Conservation (phyloP, 2,113 vertebrate species). For the Corythoichthys intestinalis region DNA sequence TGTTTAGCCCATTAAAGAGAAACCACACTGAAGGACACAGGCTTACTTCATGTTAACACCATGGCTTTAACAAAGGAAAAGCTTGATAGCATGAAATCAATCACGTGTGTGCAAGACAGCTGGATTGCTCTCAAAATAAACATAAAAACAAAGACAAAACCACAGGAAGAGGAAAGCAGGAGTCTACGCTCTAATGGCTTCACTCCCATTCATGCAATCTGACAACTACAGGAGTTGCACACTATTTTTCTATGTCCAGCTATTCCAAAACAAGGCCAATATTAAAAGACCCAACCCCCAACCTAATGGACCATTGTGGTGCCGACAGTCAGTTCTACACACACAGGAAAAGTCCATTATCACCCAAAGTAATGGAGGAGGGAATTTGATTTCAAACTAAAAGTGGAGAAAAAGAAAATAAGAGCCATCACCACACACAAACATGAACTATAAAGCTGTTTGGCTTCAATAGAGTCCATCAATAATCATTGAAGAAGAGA, state of each 20-base stretch:
- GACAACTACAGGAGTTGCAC: slow-evolving; percentile 4
- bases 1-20: slow-evolving; percentile 61
- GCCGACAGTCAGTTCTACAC: slow-evolving; percentile 49
- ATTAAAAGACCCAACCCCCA: slow-evolving; percentile 30
- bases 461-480: slow-evolving; percentile 64
- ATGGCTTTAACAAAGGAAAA: background rate
- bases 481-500: slow-evolving; percentile 54
- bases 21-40: slow-evolving; percentile 27
- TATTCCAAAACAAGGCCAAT: slow-evolving; percentile 5
- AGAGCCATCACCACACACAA: slow-evolving; percentile 46
- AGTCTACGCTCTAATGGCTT: slow-evolving; percentile 1
- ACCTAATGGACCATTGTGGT: slow-evolving; percentile 46
- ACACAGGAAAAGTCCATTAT: slow-evolving; percentile 66
- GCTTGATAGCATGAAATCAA: background rate
- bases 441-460: slow-evolving; percentile 46
- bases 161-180: slow-evolving; percentile 28
- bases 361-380: slow-evolving; percentile 49
- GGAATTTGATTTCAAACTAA: slow-evolving; percentile 39
- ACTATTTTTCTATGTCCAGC: slow-evolving; percentile 15
- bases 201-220: slow-evolving; percentile 16
- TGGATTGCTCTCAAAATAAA: slow-evolving; percentile 22
- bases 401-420: slow-evolving; percentile 52
- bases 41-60: background rate
- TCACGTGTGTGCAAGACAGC: background rate
- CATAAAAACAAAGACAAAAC: slow-evolving; percentile 37